These are phyloP conservation scores for Papilio aristodemus DNA, from an alignment of 1,140 invertebrate genomes.

Conservation along the genomic window DNA sequence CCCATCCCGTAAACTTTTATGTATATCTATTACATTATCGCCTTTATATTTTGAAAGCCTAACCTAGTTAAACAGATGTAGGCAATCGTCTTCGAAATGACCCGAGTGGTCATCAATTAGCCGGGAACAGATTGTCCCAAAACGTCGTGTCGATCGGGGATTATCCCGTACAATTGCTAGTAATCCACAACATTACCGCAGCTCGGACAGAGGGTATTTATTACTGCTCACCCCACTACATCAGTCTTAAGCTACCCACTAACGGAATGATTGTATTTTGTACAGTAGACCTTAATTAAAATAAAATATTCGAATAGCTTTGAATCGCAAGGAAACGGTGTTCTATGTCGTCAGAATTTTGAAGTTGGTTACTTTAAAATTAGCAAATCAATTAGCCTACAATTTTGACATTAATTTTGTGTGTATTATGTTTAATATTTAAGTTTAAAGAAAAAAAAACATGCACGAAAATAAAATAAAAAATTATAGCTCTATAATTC, in stretches of 20 bases:
- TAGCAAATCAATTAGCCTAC: no score
- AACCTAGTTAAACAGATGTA: slow-evolving; percentile 16
- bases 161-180: slow-evolving; percentile 55
- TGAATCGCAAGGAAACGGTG: no score
- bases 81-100: not conserved
- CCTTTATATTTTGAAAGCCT: no score
- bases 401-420: not conserved
- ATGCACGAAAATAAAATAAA: no score
- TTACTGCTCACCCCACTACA: slow-evolving; percentile 48
- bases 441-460: no score
- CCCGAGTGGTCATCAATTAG: slow-evolving; percentile 49
- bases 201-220: slow-evolving; percentile 48
- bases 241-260: slow-evolving; percentile 34
- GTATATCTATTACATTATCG: no score
- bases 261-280: not conserved
- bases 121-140: slow-evolving; percentile 46
- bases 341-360: no score
- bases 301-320: not conserved
- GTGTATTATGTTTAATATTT: no score
- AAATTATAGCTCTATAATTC: no score
- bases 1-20: no score
- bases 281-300: not conserved
- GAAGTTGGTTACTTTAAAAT: no score
- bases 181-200: slow-evolving; percentile 52
- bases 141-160: slow-evolving; percentile 62